These are phyloP conservation scores for Tachyglossus aculeatus DNA, from an alignment of 2,797 vertebrate species.

Conservation along the genomic window DNA sequence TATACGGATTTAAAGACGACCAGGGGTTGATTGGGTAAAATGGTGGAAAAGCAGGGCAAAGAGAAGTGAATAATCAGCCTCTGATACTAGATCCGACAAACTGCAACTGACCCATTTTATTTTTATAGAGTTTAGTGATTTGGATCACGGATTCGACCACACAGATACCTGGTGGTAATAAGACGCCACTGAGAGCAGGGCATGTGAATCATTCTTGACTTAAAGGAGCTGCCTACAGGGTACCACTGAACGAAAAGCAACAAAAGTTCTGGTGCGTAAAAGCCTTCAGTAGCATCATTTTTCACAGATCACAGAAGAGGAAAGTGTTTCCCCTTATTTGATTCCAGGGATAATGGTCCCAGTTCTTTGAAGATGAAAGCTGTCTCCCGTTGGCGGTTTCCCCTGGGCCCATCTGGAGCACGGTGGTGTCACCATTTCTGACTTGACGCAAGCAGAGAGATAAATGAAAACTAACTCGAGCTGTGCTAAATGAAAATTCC, in stretches of 20 bases:
- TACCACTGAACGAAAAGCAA: not conserved
- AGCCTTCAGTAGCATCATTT: constrained; percentile 24
- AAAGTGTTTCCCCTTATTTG: not conserved
- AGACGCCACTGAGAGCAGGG: not conserved
- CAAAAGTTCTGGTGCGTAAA: not conserved
- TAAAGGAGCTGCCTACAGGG: not conserved
- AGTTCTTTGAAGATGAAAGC: constrained; percentile 22
- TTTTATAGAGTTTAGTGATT: not conserved
- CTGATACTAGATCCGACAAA: too few relatives aligned
- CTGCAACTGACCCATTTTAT: not conserved
- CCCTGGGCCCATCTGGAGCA: not conserved
- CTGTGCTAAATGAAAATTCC: not conserved
- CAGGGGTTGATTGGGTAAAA: too few relatives aligned
- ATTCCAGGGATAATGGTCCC: constrained; percentile 20
- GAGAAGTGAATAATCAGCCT: too few relatives aligned
- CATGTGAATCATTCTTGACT: not conserved
- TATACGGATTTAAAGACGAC: too few relatives aligned
- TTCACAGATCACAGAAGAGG: not conserved
- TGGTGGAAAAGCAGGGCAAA: too few relatives aligned
- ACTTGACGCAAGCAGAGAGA: not conserved
- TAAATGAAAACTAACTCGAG: not conserved
- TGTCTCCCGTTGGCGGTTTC: constrained; percentile 6
- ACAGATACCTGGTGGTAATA: not conserved
- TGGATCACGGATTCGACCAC: not conserved
- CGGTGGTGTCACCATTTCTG: not conserved